phyloP scores from a whole-genome alignment of 2,797 vertebrate species.

The Chelidonichthys spinosus region DNA sequence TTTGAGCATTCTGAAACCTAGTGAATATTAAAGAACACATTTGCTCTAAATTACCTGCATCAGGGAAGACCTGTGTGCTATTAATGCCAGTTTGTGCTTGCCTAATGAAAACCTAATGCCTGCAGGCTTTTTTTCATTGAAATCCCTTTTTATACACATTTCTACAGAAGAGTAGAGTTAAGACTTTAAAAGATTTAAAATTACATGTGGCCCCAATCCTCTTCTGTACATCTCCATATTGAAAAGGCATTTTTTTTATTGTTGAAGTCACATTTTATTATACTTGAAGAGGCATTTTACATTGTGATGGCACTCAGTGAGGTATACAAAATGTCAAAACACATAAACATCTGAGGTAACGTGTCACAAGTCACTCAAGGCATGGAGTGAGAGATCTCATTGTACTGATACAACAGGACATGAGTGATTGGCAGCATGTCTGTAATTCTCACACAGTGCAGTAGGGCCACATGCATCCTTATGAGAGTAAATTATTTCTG shows the following conservation, averaged over 20 bases:
- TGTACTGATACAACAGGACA: not conserved
- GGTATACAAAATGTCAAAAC: not conserved
- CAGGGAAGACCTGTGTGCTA: not conserved
- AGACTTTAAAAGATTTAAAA: too few relatives aligned
- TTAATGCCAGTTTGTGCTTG: not conserved
- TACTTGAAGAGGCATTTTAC: not conserved
- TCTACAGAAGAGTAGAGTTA: too few relatives aligned
- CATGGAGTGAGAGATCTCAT: constrained; percentile 2
- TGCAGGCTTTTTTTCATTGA: not conserved
- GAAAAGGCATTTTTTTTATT: not conserved
- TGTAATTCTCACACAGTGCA: not conserved
- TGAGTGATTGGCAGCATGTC: not conserved
- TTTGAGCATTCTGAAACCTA: too few relatives aligned
- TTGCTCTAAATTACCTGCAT: too few relatives aligned
- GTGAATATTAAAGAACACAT: too few relatives aligned
- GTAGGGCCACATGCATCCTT: not conserved
- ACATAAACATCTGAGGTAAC: not conserved
- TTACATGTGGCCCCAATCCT: too few relatives aligned
- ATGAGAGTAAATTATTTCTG: not conserved
- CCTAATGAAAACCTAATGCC: not conserved
- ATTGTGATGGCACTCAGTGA: not conserved
- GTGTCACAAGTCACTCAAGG: not conserved
- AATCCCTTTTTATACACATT: not conserved
- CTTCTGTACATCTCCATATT: not conserved
- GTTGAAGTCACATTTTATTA: not conserved